Evolutionary conservation across 2,888 invertebrate genomes (phyloP), one percentile per base, ranked within the genome.

Genomic region (Eilema sororculum): DNA sequence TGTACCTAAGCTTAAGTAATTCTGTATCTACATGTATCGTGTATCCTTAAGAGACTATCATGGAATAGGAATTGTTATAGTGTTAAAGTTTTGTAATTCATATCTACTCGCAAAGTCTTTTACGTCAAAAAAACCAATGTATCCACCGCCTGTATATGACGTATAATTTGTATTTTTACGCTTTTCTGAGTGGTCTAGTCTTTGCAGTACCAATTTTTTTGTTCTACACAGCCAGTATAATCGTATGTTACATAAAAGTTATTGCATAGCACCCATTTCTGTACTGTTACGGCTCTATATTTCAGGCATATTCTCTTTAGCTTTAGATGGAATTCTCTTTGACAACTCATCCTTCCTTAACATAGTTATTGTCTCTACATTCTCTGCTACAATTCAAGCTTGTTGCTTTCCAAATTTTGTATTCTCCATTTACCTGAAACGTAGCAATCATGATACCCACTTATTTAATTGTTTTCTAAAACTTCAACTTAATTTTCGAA

Each of bases 1-100:
- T 69, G 56, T 69, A 69, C 13, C 52, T 65, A 56, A 61, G 37
- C 69, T 61, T 64, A 69, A 41, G 25, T 30, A 33, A 65, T 60
- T 56, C 13, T 56, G 33, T 61, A 56, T 61, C n/a, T 61, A 64
- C 41, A 28, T 68, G 41, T 64, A 68, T 64, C 58, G 41, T 64
- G 63, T 64, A 24, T 16, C 16, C 37, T 24, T 67, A 67, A 67
- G 28, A 72, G 74, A 77, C 67, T 74, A 75, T 61, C 68, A 75
- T 59, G 61, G 69, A 73, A 65, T 67, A 75, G 77, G 69, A 75
- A 75, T 75, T 79, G 77, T 79, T 78, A 75, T 37, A 64, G 52
- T 28, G 60, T 25, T 66, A 65, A 65, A 22, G 57, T 66, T 58
- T 66, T 58, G 37, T 66, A 66, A 59, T 67, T 67, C 30, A 46